Evolutionary conservation across 2,888 invertebrate genomes (phyloP), one percentile per base, ranked within the genome.

Genomic region (Drosophila macrospina): DNA sequence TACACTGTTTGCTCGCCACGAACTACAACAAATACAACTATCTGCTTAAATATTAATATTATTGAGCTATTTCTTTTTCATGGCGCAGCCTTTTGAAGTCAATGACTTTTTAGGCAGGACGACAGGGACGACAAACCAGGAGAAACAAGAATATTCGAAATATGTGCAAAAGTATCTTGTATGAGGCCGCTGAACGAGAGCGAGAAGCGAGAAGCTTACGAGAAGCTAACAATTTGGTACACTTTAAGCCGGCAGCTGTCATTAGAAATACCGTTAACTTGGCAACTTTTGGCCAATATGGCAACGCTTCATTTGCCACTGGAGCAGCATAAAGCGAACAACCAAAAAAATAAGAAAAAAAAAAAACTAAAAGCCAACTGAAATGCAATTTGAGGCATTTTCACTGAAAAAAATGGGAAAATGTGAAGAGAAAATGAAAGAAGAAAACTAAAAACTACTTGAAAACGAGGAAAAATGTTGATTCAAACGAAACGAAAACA

Each of bases 21-120:
- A 54, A 26, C 28, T 37, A 5, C 28, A 30, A 41, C 20, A 20
- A 45, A 39, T 52, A 41, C 39, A 60, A 54, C 68, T 69, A 63
- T 78, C 63, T 69, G 66, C 64, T 80, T 68, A 82, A 82, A 86
- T 82, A 86, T 82, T 83, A 80, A 83, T 78, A 75, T 78, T 83
- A 86, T 86, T 75, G 70, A 83, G 83, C 78, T 73, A 77, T 80
- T 69, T 82, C 41, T 47, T 61, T 44, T 55, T 47, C 47, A 60
- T 64, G 67, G 39, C 44, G 20, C 50, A 57, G 55, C 45, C 61
- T 65, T 61, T 48, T 37, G 13, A 32, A 54, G 66, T 60, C 61
- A 66, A 61, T 60, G 73, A 56, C 60, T 45, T 44, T 30, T 39
- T 45, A 5, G 42, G 6, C 51, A 20, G 34, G 15, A 15, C 34